Base-by-base conservation (phyloP, 2,797 vertebrate species). In the Rhinoraja longicauda region DNA sequence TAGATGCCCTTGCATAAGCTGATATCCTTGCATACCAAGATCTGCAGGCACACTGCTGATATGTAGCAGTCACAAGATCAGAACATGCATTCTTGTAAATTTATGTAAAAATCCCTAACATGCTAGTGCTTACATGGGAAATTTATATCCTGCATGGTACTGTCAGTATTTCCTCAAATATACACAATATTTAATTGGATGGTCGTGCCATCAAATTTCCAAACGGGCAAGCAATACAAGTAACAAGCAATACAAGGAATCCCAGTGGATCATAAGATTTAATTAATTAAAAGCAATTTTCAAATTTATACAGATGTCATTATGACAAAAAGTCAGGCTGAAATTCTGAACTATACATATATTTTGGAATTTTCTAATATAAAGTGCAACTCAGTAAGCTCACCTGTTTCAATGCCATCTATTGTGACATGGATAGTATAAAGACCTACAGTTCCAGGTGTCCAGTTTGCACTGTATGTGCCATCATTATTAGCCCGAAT, bases 381-480 rank as follows among this genome's bases (percentile, higher is more conserved):
- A 67, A 91, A 0, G 36, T 64, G 59, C 32, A 93, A 53, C 4
- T 36, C 9, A 57, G 62, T 78, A 77, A 67, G 36, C 59, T 64
- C 96, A 99, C 99, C 99, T 95, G 99, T 99, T 97, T 99, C 99
- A 94, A 99, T 99, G 96, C 98, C 97, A 94, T 99, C 99, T 72
- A 99, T 99, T 93, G 99, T 99, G 94, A 99, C 99, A 45, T 99
- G 99, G 94, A 99, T 98, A 73, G 98, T 99, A 93, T 99, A 99
- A 93, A 99, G 98, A 90, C 99, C 99, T 29, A 99, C 97, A n/a
- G 99, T 98, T 94, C 99, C 99, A 72, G 99, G 99, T 93, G 99
- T 99, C 99, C 99, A 99, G 94, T 99, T 99, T 94, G 99, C 99
- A 93, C 98, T 99, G 93, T 99, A 99, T 88, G 99, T 99, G 90